A percentile compares a stretch with the other conserved stretches of the same genome.
Evolutionary conservation across 2,888 invertebrate genomes (phyloP).

Genomic region (Abrostola tripartita): DNA sequence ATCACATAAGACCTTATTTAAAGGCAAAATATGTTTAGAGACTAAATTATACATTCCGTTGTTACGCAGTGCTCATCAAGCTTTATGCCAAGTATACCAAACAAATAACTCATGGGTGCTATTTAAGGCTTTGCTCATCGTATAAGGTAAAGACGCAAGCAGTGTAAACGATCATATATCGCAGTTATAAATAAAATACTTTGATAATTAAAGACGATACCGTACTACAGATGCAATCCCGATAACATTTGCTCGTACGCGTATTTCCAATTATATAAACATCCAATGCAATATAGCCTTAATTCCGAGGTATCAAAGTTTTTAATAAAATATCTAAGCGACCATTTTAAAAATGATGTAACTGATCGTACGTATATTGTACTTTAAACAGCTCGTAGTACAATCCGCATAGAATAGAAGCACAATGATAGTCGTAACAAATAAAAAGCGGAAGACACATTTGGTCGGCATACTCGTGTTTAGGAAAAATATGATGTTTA

Average conservation of each 20-base stretch:
- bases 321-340: background rate
- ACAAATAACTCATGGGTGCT: slow-evolving; percentile 23
- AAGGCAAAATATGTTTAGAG: background rate
- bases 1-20: background rate
- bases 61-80: background rate
- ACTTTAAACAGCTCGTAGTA: slow-evolving; percentile 29
- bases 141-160: slow-evolving; percentile 35
- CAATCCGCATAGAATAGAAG: slow-evolving; percentile 44
- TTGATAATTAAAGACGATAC: slow-evolving; percentile 20
- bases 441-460: slow-evolving; percentile 65
- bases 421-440: slow-evolving; percentile 46
- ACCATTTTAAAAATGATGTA: slow-evolving; percentile 37
- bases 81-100: slow-evolving; percentile 8
- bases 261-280: slow-evolving; percentile 5
- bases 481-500: slow-evolving; percentile 74
- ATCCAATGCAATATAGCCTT: slow-evolving; percentile 26
- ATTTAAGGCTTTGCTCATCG: slow-evolving; percentile 21
- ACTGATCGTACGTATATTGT: slow-evolving; percentile 35
- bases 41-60: background rate
- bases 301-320: slow-evolving; percentile 6
- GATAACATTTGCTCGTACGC: slow-evolving; percentile 29
- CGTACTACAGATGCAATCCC: slow-evolving; percentile 29
- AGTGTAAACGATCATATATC: slow-evolving; percentile 21
- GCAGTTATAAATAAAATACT: slow-evolving; percentile 45
- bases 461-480: slow-evolving; percentile 62